Base-by-base conservation (phyloP, 2,888 invertebrate genomes). In the Polymixis lichenea region DNA sequence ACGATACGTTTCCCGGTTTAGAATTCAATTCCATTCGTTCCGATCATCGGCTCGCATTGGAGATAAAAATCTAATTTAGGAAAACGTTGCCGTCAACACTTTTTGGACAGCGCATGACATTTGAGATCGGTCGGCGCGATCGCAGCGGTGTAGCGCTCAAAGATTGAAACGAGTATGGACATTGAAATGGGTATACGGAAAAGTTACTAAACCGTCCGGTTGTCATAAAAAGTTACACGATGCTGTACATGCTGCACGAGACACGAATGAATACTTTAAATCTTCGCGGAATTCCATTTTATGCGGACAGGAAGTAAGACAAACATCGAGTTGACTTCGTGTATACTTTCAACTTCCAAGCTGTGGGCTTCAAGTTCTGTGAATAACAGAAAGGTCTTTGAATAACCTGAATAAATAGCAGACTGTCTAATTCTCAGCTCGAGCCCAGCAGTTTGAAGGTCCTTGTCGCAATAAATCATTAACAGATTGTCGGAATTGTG, bases 1-100 rank as follows among this genome's bases (percentile, higher is more conserved):
- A 68, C 86, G 86, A 87, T 88, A 89, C 88, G 86, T 88, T 89
- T 88, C 87, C 91, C 89, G 86, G 89, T 86, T 88, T 87, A 87
- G 88, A 91, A 92, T 92, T 92, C 91, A 91, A 92, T 92, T 92
- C 89, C 90, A 90, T 92, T 90, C 91, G 91, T 91, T 91, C 92
- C 92, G 92, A 92, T 92, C 90, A 92, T 91, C 92, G 91, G 89
- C 85, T 89, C 92, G 88, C 89, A 91, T 90, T 91, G 87, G 87
- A 90, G 89, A 92, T 92, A 92, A 92, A 91, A 92, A 92, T 92
- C 91, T 92, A 91, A 92, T 92, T 92, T 90, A 87, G 89, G 88
- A 84, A 91, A 91, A 90, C 88, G 92, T 76, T 87, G 88, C 88
- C 91, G 88, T 90, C 92, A 91, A 91, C 91, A 88, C 89, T 90